phyloP scores from a whole-genome alignment of 1,140 invertebrate species.

The Trichonephila clavipes region DNA sequence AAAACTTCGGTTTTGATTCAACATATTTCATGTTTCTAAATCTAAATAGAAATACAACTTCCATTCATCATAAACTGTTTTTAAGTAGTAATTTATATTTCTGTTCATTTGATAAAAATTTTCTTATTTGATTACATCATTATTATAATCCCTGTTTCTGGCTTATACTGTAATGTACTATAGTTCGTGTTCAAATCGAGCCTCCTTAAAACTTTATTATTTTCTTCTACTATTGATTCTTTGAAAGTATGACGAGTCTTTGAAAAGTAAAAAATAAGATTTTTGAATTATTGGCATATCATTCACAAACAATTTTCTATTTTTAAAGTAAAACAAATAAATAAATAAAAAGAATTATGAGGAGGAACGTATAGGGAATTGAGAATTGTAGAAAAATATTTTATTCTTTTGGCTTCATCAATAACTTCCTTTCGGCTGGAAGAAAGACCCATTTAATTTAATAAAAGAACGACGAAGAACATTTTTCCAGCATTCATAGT shows the following conservation, averaged over 20 bases:
- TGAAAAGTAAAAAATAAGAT: background rate
- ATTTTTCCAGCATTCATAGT: slow-evolving; percentile 24
- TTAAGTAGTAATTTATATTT: no score
- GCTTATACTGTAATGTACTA: no score
- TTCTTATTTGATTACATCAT: no score
- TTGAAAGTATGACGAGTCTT: background rate
- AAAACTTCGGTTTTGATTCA: no score
- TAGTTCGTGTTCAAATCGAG: no score
- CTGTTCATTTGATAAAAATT: no score
- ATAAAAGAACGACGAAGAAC: slow-evolving; percentile 35
- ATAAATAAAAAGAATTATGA: background rate
- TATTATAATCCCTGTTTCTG: no score
- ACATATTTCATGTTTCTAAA: no score
- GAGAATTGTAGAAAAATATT: background rate
- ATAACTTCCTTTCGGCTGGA: background rate
- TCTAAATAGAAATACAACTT: no score
- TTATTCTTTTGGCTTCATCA: slow-evolving; percentile 4
- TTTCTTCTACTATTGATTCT: background rate
- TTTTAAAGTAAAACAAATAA: background rate
- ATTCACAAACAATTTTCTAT: background rate
- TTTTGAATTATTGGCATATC: background rate
- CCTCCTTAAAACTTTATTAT: background rate
- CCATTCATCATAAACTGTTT: no score
- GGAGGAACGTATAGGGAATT: background rate
- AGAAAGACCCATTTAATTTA: slow-evolving; percentile 47